Base-by-base conservation (phyloP, 1,140 invertebrate genomes). In the Ooceraea biroi region DNA sequence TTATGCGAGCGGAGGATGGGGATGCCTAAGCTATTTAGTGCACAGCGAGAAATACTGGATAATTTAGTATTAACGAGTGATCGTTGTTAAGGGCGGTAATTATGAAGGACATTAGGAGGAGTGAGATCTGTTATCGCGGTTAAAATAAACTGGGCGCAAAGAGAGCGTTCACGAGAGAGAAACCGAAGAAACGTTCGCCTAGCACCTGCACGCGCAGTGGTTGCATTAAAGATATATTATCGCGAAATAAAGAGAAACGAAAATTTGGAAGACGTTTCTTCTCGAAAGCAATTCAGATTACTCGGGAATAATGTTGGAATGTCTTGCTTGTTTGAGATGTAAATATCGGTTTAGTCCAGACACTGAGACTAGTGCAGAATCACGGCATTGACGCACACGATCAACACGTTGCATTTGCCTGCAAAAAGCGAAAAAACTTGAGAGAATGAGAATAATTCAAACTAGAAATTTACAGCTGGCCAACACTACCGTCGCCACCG, bases 31-130 rank as follows among this genome's bases (percentile, higher is more conserved):
- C 36, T n/a, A 41, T 78, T 68, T 69, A 57, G 10, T 19, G 55
- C 36, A 25, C 50, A 27, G 41, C 7, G 50, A 57, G 63, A 44
- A 69, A 46, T 48, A 27, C n/a, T 57, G 7, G 3, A 68, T 78
- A 69, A 78, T 69, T 69, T 44, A 19, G n/a, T 68, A 44, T 78
- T 57, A 78, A 78, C 48, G 1, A 44, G n/a, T 27, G 36, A 69
- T 57, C 52, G 73, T 55, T 12, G 17, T 78, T 68, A 41, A 55
- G 30, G 25, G 22, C 25, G 41, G 0, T 69, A 69, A 69, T 69
- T 69, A 19, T 46, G 8, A 17, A 55, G 48, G 7, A 14, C 17
- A 27, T 69, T 57, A 57, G 48, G 19, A 30, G 1, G 8, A n/a
- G 44, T 3, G 36, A 78, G 7, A 46, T 78, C 44, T 46, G 36